These are phyloP conservation scores for Chamaetylas fuelleborni DNA, from an alignment of 2,113 vertebrate species.

Conservation along the genomic window DNA sequence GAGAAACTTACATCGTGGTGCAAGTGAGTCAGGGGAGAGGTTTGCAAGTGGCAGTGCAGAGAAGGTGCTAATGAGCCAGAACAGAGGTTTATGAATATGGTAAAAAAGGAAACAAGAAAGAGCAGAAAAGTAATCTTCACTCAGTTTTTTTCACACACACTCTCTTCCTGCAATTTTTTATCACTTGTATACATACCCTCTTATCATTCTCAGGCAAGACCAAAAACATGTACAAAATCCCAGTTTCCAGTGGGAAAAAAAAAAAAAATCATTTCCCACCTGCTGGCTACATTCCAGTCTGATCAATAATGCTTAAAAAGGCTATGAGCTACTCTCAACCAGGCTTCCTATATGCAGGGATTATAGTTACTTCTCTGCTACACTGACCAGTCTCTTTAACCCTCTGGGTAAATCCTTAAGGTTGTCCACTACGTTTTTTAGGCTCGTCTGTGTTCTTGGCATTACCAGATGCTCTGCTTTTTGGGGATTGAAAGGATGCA, in stretches of 20 bases:
- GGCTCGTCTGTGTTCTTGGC: background rate
- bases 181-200: fast-evolving
- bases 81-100: background rate
- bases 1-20: background rate
- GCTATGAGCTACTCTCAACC: background rate
- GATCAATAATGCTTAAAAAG: background rate
- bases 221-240: background rate
- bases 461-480: background rate
- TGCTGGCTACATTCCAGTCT: background rate
- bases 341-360: background rate
- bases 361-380: background rate
- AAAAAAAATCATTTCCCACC: background rate
- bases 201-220: background rate
- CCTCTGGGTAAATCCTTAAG: background rate
- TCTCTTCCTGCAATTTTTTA: background rate
- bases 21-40: background rate
- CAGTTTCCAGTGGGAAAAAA: background rate
- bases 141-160: background rate
- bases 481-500: background rate
- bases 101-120: background rate
- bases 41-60: background rate
- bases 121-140: background rate
- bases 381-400: background rate
- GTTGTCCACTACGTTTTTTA: background rate
- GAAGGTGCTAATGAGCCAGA: background rate